Percentiles rank a stretch among this genome's conserved stretches.
These are phyloP conservation scores for Helarctos malayanus DNA, from an alignment of 2,797 vertebrate species.

Conservation along the genomic window DNA sequence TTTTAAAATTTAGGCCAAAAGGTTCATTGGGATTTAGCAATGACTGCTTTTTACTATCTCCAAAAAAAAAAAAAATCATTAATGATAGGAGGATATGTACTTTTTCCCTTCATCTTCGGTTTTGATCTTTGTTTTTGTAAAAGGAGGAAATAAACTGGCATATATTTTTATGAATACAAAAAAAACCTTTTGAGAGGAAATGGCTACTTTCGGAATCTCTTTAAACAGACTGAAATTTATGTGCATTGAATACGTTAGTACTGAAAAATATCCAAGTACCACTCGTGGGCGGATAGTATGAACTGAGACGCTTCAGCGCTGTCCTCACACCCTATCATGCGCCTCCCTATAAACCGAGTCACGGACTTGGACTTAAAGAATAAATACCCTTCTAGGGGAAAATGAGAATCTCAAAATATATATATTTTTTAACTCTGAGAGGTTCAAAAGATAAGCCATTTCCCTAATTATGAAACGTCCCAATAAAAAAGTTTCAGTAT, in stretches of 20 bases:
- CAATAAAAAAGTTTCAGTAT: neutral
- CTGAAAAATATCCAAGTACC: neutral
- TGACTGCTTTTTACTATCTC: neutral
- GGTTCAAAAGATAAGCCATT: slow-evolving; percentile 42
- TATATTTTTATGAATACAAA: slow-evolving; percentile 24
- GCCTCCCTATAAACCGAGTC: neutral
- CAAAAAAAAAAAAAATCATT: neutral
- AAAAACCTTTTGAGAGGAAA: slow-evolving; percentile 23
- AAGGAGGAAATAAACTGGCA: neutral
- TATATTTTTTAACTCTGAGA: neutral
- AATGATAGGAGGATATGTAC: neutral
- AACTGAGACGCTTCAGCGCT: neutral
- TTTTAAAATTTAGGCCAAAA: slow-evolving; percentile 42
- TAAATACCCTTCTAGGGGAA: slow-evolving; percentile 21
- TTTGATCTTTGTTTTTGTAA: slow-evolving; percentile 1
- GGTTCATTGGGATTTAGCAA: neutral
- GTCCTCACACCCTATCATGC: neutral
- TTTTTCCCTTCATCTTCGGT: neutral
- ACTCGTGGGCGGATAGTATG: neutral
- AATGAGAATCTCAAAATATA: neutral
- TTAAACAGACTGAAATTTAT: slow-evolving; percentile 23
- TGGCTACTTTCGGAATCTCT: slow-evolving; percentile 8
- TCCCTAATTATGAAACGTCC: neutral
- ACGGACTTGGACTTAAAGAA: neutral
- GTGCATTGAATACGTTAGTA: neutral